Evolutionary conservation across 2,113 vertebrate genomes (phyloP).

Genomic region (Cichladusa arquata): DNA sequence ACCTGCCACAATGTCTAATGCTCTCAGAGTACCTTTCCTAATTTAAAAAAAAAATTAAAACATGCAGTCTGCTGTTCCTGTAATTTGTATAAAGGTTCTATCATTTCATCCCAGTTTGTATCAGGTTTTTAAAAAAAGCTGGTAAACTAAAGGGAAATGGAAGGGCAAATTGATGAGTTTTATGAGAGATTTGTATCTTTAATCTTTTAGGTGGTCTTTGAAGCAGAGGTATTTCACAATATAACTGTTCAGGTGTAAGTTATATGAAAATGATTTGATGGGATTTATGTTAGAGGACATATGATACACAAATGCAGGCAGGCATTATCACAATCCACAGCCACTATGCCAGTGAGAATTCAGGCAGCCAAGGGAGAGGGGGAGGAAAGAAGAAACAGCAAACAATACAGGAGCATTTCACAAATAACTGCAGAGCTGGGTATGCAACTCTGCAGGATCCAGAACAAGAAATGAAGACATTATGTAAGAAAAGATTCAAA

Average conservation of each 20-base stretch:
- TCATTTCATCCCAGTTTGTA: background rate
- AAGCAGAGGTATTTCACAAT: background rate
- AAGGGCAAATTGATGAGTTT: background rate
- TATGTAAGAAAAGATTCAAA: conserved; percentile 34
- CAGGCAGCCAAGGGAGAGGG: background rate
- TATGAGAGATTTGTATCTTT: background rate
- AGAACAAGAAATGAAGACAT: conserved; percentile 14
- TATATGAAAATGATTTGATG: background rate
- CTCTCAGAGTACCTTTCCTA: background rate
- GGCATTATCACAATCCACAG: background rate
- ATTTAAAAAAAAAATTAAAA: background rate
- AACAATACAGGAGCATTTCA: background rate
- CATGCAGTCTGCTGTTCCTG: background rate
- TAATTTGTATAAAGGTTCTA: background rate
- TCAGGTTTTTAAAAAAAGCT: background rate
- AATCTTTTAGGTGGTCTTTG: background rate
- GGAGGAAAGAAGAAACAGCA: background rate
- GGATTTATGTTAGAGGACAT: background rate
- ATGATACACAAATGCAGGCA: background rate
- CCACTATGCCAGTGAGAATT: background rate
- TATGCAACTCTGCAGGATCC: background rate
- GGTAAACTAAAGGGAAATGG: background rate
- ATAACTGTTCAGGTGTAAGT: background rate
- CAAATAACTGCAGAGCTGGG: background rate
- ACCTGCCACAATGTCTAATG: background rate